phyloP scores from a whole-genome alignment of 2,797 vertebrate species.

The Pagetopsis macropterus region DNA sequence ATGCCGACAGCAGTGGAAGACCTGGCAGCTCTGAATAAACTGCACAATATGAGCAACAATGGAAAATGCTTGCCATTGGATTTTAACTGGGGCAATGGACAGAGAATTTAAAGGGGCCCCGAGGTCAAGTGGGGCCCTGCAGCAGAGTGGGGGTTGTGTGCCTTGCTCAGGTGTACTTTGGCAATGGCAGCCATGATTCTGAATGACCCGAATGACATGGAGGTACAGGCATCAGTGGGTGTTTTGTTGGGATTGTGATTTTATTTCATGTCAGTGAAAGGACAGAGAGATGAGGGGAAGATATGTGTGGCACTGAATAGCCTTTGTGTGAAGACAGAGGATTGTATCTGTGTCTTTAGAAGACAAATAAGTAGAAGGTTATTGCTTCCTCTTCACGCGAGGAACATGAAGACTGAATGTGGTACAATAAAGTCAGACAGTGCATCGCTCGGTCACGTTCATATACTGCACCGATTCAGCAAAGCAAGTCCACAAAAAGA shows the following conservation, averaged over 20 bases:
- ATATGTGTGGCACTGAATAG: background rate
- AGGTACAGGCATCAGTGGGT: no score
- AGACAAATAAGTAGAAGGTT: constrained; percentile 30
- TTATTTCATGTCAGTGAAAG: background rate
- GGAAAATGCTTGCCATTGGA: background rate
- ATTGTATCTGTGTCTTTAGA: constrained; percentile 9
- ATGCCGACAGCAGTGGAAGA: background rate
- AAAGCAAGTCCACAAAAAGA: constrained; percentile 22
- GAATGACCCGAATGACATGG: background rate
- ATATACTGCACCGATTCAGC: constrained; percentile 14
- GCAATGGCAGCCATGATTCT: background rate
- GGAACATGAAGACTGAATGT: constrained; percentile 20
- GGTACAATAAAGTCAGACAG: constrained; percentile 28
- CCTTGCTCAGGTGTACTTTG: constrained; percentile 10
- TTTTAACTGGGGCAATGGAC: background rate
- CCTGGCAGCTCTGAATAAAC: background rate
- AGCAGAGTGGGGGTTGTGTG: background rate
- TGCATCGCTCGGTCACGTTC: constrained; percentile 6
- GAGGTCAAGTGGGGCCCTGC: background rate
- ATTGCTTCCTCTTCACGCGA: constrained; percentile 49
- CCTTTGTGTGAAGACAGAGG: constrained; percentile 16
- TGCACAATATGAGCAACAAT: constrained; percentile 3
- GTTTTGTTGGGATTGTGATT: background rate
- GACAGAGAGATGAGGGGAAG: constrained; percentile 1
- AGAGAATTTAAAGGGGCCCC: background rate